These are phyloP conservation scores for Scalopus aquaticus DNA, from an alignment of 2,113 vertebrate genomes.

Conservation along the genomic window DNA sequence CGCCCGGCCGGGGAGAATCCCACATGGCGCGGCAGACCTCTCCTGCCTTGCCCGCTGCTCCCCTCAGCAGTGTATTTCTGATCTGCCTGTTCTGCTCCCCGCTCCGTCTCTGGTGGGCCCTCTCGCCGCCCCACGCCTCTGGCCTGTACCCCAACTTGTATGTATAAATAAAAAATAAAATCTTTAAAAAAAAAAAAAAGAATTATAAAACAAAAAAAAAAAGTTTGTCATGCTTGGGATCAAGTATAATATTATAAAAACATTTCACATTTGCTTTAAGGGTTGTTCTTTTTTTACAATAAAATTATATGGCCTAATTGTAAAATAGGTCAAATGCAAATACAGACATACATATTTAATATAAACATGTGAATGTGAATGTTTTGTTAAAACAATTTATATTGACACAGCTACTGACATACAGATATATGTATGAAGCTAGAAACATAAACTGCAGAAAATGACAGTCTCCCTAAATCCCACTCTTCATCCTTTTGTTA, in stretches of 20 bases:
- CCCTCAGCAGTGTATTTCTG: too few relatives aligned
- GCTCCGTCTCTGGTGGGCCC: too few relatives aligned
- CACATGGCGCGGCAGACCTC: too few relatives aligned
- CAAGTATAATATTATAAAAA: slow-evolving; percentile 28
- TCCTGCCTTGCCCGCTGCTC: too few relatives aligned
- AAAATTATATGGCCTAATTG: not conserved
- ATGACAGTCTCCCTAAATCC: not conserved
- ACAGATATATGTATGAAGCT: not conserved
- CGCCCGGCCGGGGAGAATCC: too few relatives aligned
- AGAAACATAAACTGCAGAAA: slow-evolving; percentile 36
- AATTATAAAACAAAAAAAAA: slow-evolving; percentile 42
- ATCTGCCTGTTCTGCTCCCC: too few relatives aligned
- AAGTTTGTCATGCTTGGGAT: slow-evolving; percentile 31
- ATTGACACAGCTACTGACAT: not conserved
- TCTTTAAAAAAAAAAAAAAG: too few relatives aligned
- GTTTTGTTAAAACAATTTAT: not conserved
- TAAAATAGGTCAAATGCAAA: slow-evolving; percentile 32
- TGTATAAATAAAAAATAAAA: too few relatives aligned
- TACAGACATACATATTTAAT: slow-evolving; percentile 6
- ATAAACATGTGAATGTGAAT: not conserved
- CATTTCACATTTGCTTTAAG: not conserved
- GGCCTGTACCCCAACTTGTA: too few relatives aligned
- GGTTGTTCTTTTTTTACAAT: not conserved
- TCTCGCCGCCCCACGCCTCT: too few relatives aligned
- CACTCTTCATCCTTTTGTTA: not conserved